These are phyloP conservation scores for Syrphus vitripennis DNA, from an alignment of 2,888 invertebrate species.

Conservation along the genomic window DNA sequence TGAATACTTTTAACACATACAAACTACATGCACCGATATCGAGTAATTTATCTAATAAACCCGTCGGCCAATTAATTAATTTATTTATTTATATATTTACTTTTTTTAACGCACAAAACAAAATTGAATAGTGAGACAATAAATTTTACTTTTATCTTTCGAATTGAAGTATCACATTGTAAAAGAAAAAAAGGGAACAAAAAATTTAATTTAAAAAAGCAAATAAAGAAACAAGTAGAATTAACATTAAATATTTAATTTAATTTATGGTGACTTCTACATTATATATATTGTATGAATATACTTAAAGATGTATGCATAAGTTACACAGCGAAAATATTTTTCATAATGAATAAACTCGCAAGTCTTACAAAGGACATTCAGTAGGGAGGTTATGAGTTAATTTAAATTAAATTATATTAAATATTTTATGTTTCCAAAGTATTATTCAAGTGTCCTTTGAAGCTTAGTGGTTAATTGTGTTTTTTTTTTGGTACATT, in stretches of 20 bases:
- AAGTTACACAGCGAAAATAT: conserved; percentile 50
- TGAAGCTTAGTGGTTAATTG: conserved; percentile 3
- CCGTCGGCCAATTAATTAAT: conserved; percentile 17
- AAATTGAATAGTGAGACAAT: conserved; percentile 8
- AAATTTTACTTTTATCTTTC: conserved; percentile 46
- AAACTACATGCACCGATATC: conserved; percentile 51
- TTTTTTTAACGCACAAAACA: conserved; percentile 25
- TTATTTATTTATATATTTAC: neutral
- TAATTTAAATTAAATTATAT: neutral
- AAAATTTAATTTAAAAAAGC: neutral
- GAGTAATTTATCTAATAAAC: conserved; percentile 35
- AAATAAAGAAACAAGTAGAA: neutral
- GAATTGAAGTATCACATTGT: conserved; percentile 66
- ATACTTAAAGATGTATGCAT: conserved; percentile 40
- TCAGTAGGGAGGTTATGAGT: neutral
- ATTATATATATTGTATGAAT: neutral
- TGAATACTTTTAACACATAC: conserved; percentile 31
- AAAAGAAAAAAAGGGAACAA: conserved; percentile 1
- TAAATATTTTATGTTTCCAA: neutral
- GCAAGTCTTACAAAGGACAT: conserved; percentile 4
- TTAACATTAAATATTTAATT: conserved; percentile 39
- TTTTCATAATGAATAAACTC: conserved; percentile 23
- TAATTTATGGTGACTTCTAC: conserved; percentile 35
- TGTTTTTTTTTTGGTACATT: neutral
- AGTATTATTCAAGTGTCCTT: conserved; percentile 6